Evolutionary conservation across 2,113 vertebrate genomes (phyloP), one percentile per base, ranked within the genome.

Genomic region (Aleadryas rufinucha): DNA sequence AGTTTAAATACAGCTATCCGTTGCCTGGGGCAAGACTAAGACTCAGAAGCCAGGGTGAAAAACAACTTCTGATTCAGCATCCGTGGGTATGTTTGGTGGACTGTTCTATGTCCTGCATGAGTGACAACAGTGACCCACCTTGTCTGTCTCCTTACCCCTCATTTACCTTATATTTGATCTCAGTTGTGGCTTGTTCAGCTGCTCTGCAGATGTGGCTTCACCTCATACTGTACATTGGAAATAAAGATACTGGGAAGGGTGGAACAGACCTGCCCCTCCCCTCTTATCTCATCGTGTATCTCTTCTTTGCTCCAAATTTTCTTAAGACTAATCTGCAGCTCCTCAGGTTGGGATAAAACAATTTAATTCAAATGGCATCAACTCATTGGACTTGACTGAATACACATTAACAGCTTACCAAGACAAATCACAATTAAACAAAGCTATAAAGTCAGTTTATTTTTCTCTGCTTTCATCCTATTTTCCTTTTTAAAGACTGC

Each of bases 261-360:
- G 69, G 78, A 91, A 82, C 69, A 97, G 63, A 63, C 39, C 50
- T 87, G 85, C n/a, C 16, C 0, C 72, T 88, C 83, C 56, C 33
- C 61, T 83, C 28, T 74, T 94, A 92, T 78, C 92, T 86, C 23
- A 1, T 15, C 37, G 18, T 49, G 23, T 10, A 93, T 93, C 83
- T 94, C 69, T 95, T 93, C 94, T 93, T 92, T 79, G 49, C 64
- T 57, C 83, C 17, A 6, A 52, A 92, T 95, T 95, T 92, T 84
- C 89, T 87, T 65, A 61, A 61, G 60, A 63, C 28, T 89, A 86
- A 82, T 69, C 45, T 80, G 49, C 30, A 92, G 27, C 47, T 89
- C 71, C 85, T 91, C 65, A 70, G 86, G 84, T 66, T 94, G 39
- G 35, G 57, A 86, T 53, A 78, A 91, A 95, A 91, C 39, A 69